Conservation (phyloP, 1,140 invertebrate genomes). For the Zaprionus nigranus region DNA sequence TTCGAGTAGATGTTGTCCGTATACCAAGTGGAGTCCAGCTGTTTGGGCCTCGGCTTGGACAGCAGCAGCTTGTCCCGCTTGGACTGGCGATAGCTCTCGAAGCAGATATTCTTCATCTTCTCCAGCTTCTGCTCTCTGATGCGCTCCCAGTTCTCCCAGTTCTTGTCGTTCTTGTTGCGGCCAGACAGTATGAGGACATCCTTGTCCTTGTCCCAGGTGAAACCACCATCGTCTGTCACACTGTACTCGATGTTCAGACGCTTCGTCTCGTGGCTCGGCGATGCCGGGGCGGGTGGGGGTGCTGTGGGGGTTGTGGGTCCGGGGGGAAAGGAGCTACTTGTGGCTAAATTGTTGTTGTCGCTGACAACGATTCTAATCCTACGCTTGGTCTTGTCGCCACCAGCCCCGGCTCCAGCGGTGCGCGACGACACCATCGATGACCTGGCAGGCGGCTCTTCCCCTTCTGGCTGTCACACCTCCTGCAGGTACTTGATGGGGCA, state of each 20-base stretch:
- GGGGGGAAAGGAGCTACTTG: slow-evolving; percentile 48
- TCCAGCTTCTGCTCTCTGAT: slow-evolving; percentile 83
- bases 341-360: slow-evolving; percentile 71
- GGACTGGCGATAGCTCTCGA: slow-evolving; percentile 83
- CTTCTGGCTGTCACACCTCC: slow-evolving; percentile 91
- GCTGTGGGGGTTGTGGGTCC: slow-evolving; percentile 24
- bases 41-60: slow-evolving; percentile 84
- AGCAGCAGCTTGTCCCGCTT: slow-evolving; percentile 85
- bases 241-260: slow-evolving; percentile 77
- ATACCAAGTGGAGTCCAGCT: slow-evolving; percentile 80
- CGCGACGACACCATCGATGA: slow-evolving; percentile 74
- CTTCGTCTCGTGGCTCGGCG: slow-evolving; percentile 59
- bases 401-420: slow-evolving; percentile 43
- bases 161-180: slow-evolving; percentile 83
- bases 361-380: slow-evolving; percentile 83
- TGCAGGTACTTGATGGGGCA: slow-evolving; percentile 93
- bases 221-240: slow-evolving; percentile 53
- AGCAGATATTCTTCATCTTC: slow-evolving; percentile 84
- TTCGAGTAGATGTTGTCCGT: slow-evolving; percentile 85
- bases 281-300: slow-evolving; percentile 23
- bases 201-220: slow-evolving; percentile 67
- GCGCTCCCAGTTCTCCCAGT: slow-evolving; percentile 84
- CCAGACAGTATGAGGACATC: slow-evolving; percentile 64
- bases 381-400: slow-evolving; percentile 83
- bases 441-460: slow-evolving; percentile 84